Conservation (phyloP, 2,113 vertebrate genomes). For the Hippoglossus stenolepis region DNA sequence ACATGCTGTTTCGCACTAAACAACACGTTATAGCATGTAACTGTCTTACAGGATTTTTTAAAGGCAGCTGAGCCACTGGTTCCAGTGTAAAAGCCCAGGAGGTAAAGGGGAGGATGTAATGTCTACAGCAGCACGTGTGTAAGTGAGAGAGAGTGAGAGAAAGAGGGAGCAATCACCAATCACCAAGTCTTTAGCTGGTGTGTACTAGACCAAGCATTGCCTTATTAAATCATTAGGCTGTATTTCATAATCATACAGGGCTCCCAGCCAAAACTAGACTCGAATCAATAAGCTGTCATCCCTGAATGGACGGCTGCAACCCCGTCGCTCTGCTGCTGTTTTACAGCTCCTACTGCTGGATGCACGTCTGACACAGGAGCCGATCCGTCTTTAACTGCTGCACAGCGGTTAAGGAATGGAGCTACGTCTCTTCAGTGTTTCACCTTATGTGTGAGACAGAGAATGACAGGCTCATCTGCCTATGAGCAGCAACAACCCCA, state of each 20-base stretch:
- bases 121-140: neutral
- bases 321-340: slow-evolving; percentile 35
- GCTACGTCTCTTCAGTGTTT: slow-evolving; percentile 21
- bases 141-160: slow-evolving; percentile 6
- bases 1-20: too few species aligned
- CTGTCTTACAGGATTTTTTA: neutral
- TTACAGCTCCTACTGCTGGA: slow-evolving; percentile 19
- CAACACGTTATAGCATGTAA: too few species aligned
- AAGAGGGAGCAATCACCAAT: slow-evolving; percentile 42
- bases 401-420: too few species aligned
- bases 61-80: neutral
- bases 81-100: neutral
- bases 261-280: slow-evolving; percentile 55
- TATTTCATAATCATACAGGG: slow-evolving; percentile 66
- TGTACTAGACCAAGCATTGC: slow-evolving; percentile 56
- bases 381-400: too few species aligned
- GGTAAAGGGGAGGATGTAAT: neutral
- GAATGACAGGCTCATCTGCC: slow-evolving; percentile 50
- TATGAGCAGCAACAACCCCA: slow-evolving; percentile 35
- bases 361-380: slow-evolving; percentile 32
- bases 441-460: slow-evolving; percentile 49
- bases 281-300: slow-evolving; percentile 66
- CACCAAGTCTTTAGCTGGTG: slow-evolving; percentile 62
- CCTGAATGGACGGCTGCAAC: slow-evolving; percentile 34
- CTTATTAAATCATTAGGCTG: slow-evolving; percentile 70